Evolutionary conservation across 2,888 invertebrate species (phyloP).

Genomic region (Alitta virens): DNA sequence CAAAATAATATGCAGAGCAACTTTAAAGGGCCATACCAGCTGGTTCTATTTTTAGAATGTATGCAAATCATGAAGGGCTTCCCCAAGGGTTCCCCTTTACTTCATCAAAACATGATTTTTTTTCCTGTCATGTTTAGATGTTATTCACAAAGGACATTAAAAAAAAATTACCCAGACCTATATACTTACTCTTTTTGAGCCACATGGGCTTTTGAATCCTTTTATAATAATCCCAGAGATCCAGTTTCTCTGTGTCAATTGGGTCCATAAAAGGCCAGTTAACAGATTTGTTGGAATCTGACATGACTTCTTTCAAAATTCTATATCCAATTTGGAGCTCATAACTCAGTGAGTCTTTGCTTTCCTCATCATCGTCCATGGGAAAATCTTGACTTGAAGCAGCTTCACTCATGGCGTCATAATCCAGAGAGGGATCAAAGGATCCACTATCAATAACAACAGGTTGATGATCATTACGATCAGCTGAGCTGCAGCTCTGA

Average conservation of each 20-base stretch:
- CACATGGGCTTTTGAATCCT: constrained; percentile 59
- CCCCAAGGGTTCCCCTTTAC: constrained; percentile 14
- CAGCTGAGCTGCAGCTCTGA: too few relatives aligned
- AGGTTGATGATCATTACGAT: too few relatives aligned
- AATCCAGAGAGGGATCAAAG: too few relatives aligned
- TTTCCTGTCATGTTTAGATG: background rate
- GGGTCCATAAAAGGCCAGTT: constrained; percentile 58
- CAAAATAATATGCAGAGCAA: too few relatives aligned
- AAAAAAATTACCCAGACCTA: too few relatives aligned
- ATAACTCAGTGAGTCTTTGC: constrained; percentile 28
- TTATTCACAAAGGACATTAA: background rate
- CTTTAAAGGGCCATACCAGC: background rate
- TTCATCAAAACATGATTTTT: background rate
- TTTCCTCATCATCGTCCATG: constrained; percentile 3
- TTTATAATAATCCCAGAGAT: constrained; percentile 56
- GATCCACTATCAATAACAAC: too few relatives aligned
- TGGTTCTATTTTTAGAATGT: background rate
- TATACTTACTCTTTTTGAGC: constrained; percentile 59
- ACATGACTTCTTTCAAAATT: constrained; percentile 57
- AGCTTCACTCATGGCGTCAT: too few relatives aligned
- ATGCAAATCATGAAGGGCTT: constrained; percentile 18
- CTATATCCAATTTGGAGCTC: constrained; percentile 52
- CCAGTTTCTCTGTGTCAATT: constrained; percentile 53
- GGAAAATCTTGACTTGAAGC: too few relatives aligned
- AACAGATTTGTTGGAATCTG: constrained; percentile 52